Evolutionary conservation across 2,113 vertebrate genomes (phyloP).

Genomic region (Eonycteris spelaea): DNA sequence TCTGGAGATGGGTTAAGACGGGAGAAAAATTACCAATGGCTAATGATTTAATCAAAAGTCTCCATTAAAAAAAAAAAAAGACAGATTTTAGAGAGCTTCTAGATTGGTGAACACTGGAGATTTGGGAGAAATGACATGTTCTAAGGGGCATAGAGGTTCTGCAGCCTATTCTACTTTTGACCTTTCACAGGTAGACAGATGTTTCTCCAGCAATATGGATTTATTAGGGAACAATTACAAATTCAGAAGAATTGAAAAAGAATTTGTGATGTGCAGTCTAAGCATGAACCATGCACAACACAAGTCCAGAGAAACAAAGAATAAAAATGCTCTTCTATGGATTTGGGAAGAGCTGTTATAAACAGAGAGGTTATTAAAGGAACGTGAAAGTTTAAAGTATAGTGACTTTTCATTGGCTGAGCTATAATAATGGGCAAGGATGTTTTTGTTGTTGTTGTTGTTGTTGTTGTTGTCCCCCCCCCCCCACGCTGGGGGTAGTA

Average conservation of each 20-base stretch:
- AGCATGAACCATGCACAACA: not conserved
- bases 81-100: not conserved
- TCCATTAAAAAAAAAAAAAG: not conserved
- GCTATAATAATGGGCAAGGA: not conserved
- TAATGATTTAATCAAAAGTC: not conserved
- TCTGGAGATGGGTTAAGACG: too few relatives aligned
- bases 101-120: not conserved
- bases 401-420: not conserved
- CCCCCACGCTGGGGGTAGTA: not conserved
- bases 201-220: not conserved
- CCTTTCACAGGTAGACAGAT: not conserved
- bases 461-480: too few relatives aligned
- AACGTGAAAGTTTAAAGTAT: not conserved
- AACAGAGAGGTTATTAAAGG: not conserved
- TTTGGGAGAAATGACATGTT: not conserved
- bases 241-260: not conserved
- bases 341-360: not conserved
- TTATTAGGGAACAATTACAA: not conserved
- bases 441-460: not conserved
- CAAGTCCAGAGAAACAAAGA: not conserved
- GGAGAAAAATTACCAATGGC: not conserved
- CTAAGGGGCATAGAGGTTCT: not conserved
- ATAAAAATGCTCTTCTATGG: not conserved
- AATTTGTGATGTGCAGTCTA: not conserved
- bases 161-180: not conserved